These are phyloP conservation scores for Hoplostethus atlanticus DNA, from an alignment of 2,797 vertebrate species.

Conservation along the genomic window DNA sequence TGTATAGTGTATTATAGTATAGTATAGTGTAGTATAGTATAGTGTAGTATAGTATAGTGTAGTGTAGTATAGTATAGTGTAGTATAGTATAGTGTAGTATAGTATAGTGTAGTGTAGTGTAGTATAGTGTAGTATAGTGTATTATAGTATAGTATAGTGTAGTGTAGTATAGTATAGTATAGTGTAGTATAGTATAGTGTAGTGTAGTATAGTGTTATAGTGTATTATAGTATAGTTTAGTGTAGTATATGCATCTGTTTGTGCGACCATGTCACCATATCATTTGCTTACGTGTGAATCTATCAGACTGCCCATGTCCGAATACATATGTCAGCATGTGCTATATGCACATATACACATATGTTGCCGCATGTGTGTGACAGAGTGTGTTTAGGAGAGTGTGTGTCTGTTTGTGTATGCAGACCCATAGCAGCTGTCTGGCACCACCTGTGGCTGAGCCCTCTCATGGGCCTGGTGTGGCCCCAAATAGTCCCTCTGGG, in stretches of 20 bases:
- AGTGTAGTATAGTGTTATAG: no score
- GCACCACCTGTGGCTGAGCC: conserved; percentile 76
- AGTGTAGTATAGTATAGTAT: no score
- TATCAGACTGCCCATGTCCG: conserved; percentile 35
- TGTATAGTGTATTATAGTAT: no score
- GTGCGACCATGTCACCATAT: background rate
- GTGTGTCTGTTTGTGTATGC: conserved; percentile 65
- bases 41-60: no score
- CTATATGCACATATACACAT: conserved; percentile 21
- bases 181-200: no score
- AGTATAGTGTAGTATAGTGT: no score
- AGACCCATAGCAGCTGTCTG: conserved; percentile 77
- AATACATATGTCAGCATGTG: conserved; percentile 51
- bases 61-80: no score
- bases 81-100: no score
- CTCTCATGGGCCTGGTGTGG: conserved; percentile 69
- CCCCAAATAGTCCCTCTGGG: conserved; percentile 75
- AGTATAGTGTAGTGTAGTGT: no score
- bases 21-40: no score
- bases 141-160: no score
- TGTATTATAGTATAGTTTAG: no score
- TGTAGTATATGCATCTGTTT: background rate
- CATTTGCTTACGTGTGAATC: conserved; percentile 46
- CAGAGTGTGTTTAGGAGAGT: conserved; percentile 46
- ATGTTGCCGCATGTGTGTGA: conserved; percentile 42